phyloP scores from a whole-genome alignment of 1,140 invertebrate genomes.

The Calosoma granatense region DNA sequence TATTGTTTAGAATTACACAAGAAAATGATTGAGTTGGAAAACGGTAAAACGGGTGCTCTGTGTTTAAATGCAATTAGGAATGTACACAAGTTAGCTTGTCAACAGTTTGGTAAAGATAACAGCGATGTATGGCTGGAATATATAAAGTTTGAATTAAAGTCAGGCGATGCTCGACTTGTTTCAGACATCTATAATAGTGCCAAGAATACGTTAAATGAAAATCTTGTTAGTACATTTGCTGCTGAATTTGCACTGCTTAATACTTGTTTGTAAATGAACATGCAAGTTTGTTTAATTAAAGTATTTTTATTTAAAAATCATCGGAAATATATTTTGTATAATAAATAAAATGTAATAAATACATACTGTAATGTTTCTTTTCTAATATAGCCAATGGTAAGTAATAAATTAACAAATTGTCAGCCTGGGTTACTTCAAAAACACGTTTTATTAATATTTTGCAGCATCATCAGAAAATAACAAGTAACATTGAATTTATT shows the following conservation, averaged over 20 bases:
- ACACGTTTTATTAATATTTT: no score
- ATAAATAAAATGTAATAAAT: no score
- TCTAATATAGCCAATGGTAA: no score
- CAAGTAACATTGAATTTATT: no score
- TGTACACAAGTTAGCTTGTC: conserved; percentile 35
- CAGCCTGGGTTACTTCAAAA: no score
- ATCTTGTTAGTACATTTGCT: background rate
- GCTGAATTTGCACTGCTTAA: background rate
- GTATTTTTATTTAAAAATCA: no score
- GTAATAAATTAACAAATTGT: no score
- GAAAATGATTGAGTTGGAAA: conserved; percentile 33
- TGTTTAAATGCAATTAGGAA: conserved; percentile 9
- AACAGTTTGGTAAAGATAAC: conserved; percentile 41
- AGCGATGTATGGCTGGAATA: conserved; percentile 48
- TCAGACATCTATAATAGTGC: background rate
- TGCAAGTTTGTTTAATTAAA: no score
- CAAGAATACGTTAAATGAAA: background rate
- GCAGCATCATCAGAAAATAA: no score
- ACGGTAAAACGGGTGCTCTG: background rate
- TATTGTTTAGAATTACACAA: conserved; percentile 39
- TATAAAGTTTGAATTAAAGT: conserved; percentile 43
- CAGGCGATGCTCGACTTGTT: conserved; percentile 31
- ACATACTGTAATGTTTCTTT: no score
- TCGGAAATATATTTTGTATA: no score
- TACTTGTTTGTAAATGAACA: no score